These are phyloP conservation scores for Meloe dianella DNA, from an alignment of 2,888 invertebrate genomes.

Conservation along the genomic window DNA sequence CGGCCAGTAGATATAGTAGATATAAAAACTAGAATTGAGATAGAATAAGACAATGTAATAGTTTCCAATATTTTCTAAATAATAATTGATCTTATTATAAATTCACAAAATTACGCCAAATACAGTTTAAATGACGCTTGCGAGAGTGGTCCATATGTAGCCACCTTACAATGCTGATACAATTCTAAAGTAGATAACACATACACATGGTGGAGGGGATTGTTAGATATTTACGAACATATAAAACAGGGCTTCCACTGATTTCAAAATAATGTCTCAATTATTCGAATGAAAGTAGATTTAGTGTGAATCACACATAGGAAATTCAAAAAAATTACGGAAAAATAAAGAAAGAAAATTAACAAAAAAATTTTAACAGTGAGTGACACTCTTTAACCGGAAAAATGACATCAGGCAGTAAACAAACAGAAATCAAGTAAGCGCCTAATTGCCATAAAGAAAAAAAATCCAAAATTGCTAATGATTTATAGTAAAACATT, in stretches of 20 bases:
- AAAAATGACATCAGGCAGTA: constrained; percentile 62
- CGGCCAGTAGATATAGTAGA: too few relatives aligned
- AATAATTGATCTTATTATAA: too few relatives aligned
- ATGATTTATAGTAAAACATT: not conserved
- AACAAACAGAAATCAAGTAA: constrained; percentile 65
- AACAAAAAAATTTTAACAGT: constrained; percentile 9
- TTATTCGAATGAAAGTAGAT: not conserved
- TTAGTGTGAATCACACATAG: not conserved
- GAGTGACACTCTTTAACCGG: constrained; percentile 24
- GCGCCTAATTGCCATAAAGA: constrained; percentile 40
- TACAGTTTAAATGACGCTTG: too few relatives aligned
- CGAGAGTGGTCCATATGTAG: not conserved
- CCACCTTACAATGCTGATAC: not conserved
- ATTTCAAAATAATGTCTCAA: not conserved
- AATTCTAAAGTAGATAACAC: not conserved
- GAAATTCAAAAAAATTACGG: not conserved
- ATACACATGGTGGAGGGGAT: constrained; percentile 28
- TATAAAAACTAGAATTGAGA: too few relatives aligned
- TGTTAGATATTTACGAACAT: constrained; percentile 21
- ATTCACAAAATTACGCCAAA: too few relatives aligned
- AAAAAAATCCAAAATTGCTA: constrained; percentile 11
- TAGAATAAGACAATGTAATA: too few relatives aligned
- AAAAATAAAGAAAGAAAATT: too few relatives aligned
- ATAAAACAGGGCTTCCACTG: constrained; percentile 25
- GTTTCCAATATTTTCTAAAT: too few relatives aligned